Base-by-base conservation (phyloP, 2,797 vertebrate genomes). In the Sebastes diploproa region DNA sequence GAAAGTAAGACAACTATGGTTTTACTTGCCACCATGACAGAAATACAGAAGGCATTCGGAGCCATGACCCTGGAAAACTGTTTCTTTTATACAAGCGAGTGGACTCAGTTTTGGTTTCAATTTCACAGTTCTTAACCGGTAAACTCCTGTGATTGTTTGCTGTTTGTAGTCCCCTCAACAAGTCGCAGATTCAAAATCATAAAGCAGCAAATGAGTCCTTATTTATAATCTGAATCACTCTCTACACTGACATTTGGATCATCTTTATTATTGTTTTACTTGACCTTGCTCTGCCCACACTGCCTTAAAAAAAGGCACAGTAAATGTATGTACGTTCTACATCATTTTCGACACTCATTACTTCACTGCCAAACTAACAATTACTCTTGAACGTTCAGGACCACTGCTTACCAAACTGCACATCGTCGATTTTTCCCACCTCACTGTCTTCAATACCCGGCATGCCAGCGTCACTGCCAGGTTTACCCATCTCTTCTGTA, bases 381-480 rank as follows among this genome's bases (percentile, higher is more conserved):
- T 6, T 27, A 10, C 14, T 75, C 23, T 63, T 55, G 5, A 75
- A 50, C 9, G 10, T 63, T 55, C 6, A 54, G 10, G 18, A 42
- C 46, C 2, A 32, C 11, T 50, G 55, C 96, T 96, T 83, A 98
- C 97, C 95, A 86, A 96, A 97, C 30, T 97, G 97, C 67, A 95
- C 83, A 30, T 97, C 96, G 13, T 98, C 97, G 5, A 92, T 94
- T 93, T 99, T 99, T 61, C 96, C 97, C 78, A 97, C 96, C 80
- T 97, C 98, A 55, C 97, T 98, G 91, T 99, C 98, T 93, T 99
- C 98, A 91, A 99, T 97, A 63, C 97, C 98, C 79, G 98, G 98
- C 98, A 99, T 99, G 72, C 98, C 98, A 75, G 98, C 98, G 83
- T 99, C 98, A 91, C 97, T 97, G 87, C 95, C 97, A 74, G 94